A percentile compares a stretch with the other conserved stretches of the same genome.
phyloP scores from a whole-genome alignment of 2,888 invertebrate species.

The Hyposoter didymator region DNA sequence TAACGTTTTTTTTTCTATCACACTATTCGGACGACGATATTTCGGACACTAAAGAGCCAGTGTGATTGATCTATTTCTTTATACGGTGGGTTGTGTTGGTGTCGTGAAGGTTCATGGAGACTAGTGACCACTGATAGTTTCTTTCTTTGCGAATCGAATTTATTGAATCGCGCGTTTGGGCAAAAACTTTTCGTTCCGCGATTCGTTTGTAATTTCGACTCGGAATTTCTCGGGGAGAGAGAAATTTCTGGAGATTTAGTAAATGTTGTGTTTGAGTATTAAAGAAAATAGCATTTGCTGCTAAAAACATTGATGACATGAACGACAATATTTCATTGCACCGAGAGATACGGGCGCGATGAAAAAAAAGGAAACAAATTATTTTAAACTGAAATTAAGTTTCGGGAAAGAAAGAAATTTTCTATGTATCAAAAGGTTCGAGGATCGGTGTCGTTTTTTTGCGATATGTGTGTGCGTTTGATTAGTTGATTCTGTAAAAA shows the following conservation, averaged over 20 bases:
- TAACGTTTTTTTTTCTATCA: not conserved
- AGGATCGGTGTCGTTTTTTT: too few relatives aligned
- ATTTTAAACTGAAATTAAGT: not conserved
- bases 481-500: not conserved
- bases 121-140: slow-evolving; percentile 43
- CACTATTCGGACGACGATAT: slow-evolving; percentile 37
- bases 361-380: not conserved
- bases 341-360: slow-evolving; percentile 1
- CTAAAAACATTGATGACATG: slow-evolving; percentile 25
- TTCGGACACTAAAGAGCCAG: slow-evolving; percentile 31
- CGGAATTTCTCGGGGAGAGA: slow-evolving; percentile 10
- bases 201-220: not conserved
- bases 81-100: slow-evolving; percentile 46
- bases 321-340: not conserved
- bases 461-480: too few relatives aligned
- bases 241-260: slow-evolving; percentile 15
- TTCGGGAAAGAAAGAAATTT: not conserved
- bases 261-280: slow-evolving; percentile 43
- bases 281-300: slow-evolving; percentile 44
- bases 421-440: not conserved
- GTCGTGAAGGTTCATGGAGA: slow-evolving; percentile 61
- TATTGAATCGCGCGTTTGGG: not conserved
- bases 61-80: slow-evolving; percentile 20
- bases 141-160: not conserved
- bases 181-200: not conserved